Percentiles rank a stretch among this genome's conserved stretches.
phyloP scores from a whole-genome alignment of 2,113 vertebrate species.

The Plectropomus leopardus region DNA sequence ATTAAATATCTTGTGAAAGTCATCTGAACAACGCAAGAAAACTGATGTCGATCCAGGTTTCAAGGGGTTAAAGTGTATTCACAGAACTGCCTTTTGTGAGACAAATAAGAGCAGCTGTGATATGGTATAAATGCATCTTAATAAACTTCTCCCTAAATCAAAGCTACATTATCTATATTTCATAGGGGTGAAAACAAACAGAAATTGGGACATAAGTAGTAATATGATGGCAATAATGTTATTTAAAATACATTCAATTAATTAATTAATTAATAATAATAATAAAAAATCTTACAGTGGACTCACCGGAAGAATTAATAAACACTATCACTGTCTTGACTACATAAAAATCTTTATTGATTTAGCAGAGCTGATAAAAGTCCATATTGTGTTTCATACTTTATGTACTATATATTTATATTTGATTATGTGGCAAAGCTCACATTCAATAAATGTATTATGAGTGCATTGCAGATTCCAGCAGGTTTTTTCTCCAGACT shows the following conservation, averaged over 20 bases:
- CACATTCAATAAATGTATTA: background rate
- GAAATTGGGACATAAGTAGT: too few species aligned
- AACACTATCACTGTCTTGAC: background rate
- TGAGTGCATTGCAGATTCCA: background rate
- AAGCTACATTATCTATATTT: background rate
- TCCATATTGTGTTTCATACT: background rate
- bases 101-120: background rate
- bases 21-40: too few species aligned
- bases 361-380: background rate
- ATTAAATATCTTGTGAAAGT: too few species aligned
- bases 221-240: too few species aligned
- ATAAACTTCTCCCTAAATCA: background rate
- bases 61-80: background rate
- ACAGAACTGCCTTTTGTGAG: background rate
- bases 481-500: background rate
- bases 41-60: too few species aligned
- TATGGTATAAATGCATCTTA: background rate
- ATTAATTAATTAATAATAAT: too few species aligned
- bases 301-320: background rate
- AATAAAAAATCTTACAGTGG: background rate
- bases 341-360: background rate
- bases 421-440: background rate
- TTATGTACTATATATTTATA: background rate
- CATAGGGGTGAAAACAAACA: background rate
- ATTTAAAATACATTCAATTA: too few species aligned